A percentile compares a stretch with the other conserved stretches of the same genome.
These are phyloP conservation scores for Ptilorrhoa leucosticta DNA, from an alignment of 2,113 vertebrate genomes.

Conservation along the genomic window DNA sequence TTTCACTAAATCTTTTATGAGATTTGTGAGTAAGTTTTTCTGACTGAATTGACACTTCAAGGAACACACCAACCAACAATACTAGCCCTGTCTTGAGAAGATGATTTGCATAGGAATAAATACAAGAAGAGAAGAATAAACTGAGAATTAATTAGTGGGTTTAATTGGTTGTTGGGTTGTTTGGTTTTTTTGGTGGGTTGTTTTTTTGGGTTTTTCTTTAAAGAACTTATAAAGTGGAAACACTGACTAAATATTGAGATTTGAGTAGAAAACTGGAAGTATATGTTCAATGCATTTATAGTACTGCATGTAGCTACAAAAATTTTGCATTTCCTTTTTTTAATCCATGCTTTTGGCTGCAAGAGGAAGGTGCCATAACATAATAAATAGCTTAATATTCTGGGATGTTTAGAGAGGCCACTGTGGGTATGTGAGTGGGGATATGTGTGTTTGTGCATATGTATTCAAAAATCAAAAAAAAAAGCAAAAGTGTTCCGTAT, in stretches of 20 bases:
- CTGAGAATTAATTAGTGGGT: neutral
- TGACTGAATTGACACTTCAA: neutral
- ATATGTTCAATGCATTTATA: neutral
- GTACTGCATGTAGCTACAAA: neutral
- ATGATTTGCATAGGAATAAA: neutral
- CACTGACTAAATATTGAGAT: neutral
- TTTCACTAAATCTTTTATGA: neutral
- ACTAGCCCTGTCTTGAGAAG: neutral
- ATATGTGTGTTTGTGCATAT: neutral
- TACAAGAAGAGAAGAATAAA: neutral
- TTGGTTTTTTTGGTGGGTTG: fast-evolving
- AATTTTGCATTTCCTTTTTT: neutral
- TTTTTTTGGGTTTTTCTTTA: neutral
- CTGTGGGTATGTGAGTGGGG: too few species aligned
- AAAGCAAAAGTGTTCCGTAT: neutral
- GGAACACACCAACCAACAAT: neutral
- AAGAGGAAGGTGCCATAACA: neutral
- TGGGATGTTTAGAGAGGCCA: neutral
- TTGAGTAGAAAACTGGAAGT: neutral
- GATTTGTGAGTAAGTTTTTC: neutral
- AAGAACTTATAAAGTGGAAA: neutral
- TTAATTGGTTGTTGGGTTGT: neutral
- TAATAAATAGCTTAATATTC: neutral
- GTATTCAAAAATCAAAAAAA: neutral
- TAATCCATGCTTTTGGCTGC: neutral